phyloP scores from a whole-genome alignment of 2,797 vertebrate genomes.

The Setipinna tenuifilis region DNA sequence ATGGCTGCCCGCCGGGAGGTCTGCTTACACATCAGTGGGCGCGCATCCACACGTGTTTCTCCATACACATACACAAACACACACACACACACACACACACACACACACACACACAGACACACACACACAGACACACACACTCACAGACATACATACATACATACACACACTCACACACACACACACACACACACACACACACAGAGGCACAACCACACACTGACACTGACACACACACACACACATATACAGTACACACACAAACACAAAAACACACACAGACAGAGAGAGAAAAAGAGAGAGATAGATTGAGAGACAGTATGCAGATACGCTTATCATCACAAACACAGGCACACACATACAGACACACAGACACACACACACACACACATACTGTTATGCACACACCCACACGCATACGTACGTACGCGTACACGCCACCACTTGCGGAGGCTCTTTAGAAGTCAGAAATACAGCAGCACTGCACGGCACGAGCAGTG shows the following conservation, averaged over 20 bases:
- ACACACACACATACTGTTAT: no score
- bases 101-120: neutral
- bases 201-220: neutral
- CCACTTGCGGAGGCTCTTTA: neutral
- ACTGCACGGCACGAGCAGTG: neutral
- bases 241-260: neutral
- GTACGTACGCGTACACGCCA: no score
- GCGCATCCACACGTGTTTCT: neutral
- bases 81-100: conserved; percentile 7
- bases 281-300: neutral
- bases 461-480: neutral
- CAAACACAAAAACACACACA: neutral
- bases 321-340: no score
- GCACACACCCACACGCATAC: no score
- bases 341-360: neutral
- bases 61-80: conserved; percentile 38
- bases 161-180: neutral
- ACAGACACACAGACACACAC: no score
- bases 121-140: no score
- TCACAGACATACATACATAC: neutral
- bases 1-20: conserved; percentile 27
- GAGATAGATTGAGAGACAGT: no score
- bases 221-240: neutral
- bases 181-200: neutral
- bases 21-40: conserved; percentile 32